Evolutionary conservation across 2,888 invertebrate species (phyloP).

Genomic region (Anarsia innoxiella): DNA sequence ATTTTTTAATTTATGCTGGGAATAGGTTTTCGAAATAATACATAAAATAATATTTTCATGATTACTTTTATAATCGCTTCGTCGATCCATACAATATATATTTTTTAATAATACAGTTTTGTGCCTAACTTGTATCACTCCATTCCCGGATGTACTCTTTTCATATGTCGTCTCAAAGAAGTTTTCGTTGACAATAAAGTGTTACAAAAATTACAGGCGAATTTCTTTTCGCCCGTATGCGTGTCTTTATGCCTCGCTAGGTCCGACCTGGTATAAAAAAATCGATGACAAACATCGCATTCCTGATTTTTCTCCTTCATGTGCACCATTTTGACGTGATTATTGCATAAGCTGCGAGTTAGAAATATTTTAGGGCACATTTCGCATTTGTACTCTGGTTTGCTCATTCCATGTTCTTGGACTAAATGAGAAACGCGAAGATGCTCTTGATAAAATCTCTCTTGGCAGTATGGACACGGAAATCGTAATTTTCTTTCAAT

Average conservation of each 20-base stretch:
- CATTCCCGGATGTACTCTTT: conserved; percentile 48
- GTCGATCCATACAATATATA: no score
- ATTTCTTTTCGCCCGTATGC: conserved; percentile 53
- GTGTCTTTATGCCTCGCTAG: conserved; percentile 46
- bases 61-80: no score
- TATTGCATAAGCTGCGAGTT: conserved; percentile 50
- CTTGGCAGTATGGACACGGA: conserved; percentile 37
- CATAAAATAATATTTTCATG: no score
- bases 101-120: no score
- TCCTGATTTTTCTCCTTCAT: conserved; percentile 53
- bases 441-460: conserved; percentile 38
- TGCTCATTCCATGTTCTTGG: conserved; percentile 40
- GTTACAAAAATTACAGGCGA: conserved; percentile 39
- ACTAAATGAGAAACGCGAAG: conserved; percentile 34
- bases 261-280: conserved; percentile 57
- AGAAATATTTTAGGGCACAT: conserved; percentile 50
- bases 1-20: no score
- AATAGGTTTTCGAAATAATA: no score
- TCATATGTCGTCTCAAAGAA: conserved; percentile 51
- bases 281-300: conserved; percentile 49
- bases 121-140: no score
- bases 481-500: conserved; percentile 32
- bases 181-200: conserved; percentile 51
- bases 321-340: conserved; percentile 55
- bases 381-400: conserved; percentile 44